A percentile compares a stretch with the other conserved stretches of the same genome.
phyloP scores from a whole-genome alignment of 2,797 vertebrate genomes.

The Staurois parvus region DNA sequence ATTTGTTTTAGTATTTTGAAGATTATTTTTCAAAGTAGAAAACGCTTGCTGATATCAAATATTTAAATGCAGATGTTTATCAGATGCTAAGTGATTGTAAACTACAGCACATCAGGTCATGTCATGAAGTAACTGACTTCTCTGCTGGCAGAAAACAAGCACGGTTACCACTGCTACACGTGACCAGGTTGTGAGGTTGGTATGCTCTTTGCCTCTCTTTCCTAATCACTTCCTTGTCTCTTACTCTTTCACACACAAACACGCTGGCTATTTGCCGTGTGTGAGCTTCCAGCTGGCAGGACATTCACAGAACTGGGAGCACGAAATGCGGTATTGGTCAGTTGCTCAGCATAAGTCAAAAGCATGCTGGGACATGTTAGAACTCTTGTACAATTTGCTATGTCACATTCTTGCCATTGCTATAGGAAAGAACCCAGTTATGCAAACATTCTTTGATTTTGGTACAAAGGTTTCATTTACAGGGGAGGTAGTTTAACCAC shows the following conservation, averaged over 20 bases:
- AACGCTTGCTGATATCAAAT: no score
- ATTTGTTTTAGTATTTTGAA: no score
- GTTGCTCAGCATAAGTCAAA: not conserved
- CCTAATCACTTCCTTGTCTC: constrained; percentile 46
- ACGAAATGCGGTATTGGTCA: constrained; percentile 22
- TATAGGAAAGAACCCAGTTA: not conserved
- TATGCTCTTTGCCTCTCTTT: constrained; percentile 25
- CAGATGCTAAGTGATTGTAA: not conserved
- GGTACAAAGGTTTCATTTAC: no score
- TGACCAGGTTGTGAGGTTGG: constrained; percentile 22
- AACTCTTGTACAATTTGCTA: not conserved
- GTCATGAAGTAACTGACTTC: not conserved
- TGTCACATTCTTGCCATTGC: not conserved
- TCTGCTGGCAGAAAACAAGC: not conserved
- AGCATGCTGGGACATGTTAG: constrained; percentile 34
- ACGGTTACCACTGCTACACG: not conserved
- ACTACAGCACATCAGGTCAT: not conserved
- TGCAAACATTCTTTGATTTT: not conserved
- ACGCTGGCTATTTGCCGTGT: constrained; percentile 1
- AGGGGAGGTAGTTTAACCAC: not conserved
- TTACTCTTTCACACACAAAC: constrained; percentile 15
- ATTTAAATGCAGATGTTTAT: no score
- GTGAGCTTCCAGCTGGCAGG: constrained; percentile 34
- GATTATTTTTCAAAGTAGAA: no score
- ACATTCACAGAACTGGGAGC: not conserved